These are phyloP conservation scores for Himalopsyche kuldschensis DNA, from an alignment of 2,888 invertebrate genomes.

Conservation along the genomic window DNA sequence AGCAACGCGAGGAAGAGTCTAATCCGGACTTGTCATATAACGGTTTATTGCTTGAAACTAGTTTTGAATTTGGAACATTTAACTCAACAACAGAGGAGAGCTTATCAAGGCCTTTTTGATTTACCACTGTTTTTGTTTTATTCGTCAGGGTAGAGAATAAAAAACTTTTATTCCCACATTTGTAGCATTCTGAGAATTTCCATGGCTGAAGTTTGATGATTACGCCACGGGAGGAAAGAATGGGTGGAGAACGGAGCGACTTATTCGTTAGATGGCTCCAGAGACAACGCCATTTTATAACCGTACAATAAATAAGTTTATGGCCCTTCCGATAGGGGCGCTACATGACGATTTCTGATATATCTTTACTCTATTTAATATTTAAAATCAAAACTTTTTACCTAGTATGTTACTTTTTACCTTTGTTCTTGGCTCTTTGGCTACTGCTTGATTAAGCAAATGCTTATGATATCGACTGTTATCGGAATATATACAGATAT, in stretches of 20 bases:
- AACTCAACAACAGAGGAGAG: not conserved
- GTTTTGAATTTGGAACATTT: not conserved
- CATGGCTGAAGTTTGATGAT: not conserved
- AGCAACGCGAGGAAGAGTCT: not conserved
- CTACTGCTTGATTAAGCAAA: too few relatives aligned
- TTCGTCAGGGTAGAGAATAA: not conserved
- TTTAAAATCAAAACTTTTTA: not conserved
- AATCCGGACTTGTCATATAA: not conserved
- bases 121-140: not conserved
- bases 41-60: not conserved
- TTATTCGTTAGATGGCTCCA: not conserved
- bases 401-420: too few relatives aligned
- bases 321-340: not conserved
- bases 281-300: constrained; percentile 21
- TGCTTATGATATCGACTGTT: too few relatives aligned
- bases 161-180: not conserved
- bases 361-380: not conserved
- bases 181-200: not conserved
- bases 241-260: not conserved
- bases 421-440: too few relatives aligned
- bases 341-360: not conserved
- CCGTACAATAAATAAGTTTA: constrained; percentile 33
- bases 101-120: not conserved
- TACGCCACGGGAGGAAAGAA: not conserved
- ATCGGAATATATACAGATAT: too few relatives aligned